phyloP scores from a whole-genome alignment of 37 sponge, comb jelly and placozoan species.

The Chondrosia reniformis region DNA sequence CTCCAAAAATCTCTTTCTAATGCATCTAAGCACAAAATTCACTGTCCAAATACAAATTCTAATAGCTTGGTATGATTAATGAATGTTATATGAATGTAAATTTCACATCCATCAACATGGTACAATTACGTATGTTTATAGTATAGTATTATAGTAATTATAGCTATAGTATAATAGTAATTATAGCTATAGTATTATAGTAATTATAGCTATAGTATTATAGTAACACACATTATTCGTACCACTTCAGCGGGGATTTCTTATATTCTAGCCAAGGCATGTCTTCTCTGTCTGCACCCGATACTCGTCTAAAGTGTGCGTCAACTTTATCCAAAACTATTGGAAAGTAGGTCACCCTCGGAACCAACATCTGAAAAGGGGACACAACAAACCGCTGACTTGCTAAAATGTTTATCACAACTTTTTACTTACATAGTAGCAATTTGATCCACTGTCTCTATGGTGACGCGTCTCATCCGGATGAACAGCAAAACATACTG shows the following conservation, averaged over 20 bases:
- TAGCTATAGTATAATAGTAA: no score
- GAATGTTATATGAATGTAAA: no score
- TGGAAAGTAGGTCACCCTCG: constrained; percentile 79
- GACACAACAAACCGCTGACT: no score
- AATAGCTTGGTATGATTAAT: no score
- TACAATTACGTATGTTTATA: no score
- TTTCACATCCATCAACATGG: no score
- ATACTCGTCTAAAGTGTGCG: constrained; percentile 9
- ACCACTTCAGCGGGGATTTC: constrained; percentile 86
- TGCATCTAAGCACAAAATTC: no score
- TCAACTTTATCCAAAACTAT: constrained; percentile 62
- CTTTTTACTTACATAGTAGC: constrained; percentile 66
- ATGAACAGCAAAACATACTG: constrained; percentile 82
- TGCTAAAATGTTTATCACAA: neutral
- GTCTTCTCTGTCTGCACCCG: constrained; percentile 33
- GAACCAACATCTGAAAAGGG: constrained; percentile 61
- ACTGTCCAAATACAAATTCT: no score
- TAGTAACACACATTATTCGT: constrained; percentile 18
- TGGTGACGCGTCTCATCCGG: constrained; percentile 57
- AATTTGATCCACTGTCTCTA: constrained; percentile 54
- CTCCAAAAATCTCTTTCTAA: no score
- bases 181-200: no score
- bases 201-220: no score
- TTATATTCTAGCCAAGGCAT: constrained; percentile 85
- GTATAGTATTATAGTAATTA: no score